phyloP scores from a whole-genome alignment of 2,888 invertebrate genomes.

The Embidobia sp. region DNA sequence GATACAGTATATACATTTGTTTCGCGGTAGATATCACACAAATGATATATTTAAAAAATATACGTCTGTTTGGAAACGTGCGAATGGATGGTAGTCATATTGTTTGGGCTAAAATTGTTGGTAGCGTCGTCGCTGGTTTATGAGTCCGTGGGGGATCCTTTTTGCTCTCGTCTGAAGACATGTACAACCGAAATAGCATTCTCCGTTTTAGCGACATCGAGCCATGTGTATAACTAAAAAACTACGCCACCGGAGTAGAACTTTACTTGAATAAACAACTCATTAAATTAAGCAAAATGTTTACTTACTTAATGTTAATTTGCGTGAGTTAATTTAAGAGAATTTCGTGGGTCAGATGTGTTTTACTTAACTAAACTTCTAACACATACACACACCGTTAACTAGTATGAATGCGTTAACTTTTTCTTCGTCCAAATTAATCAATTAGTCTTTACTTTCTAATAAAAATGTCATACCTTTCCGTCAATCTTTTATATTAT shows the following conservation, averaged over 20 bases:
- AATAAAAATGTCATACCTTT: too few relatives aligned
- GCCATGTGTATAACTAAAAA: constrained; percentile 4
- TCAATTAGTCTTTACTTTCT: constrained; percentile 18
- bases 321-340: constrained; percentile 29
- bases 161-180: constrained; percentile 33
- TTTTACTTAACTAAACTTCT: constrained; percentile 11
- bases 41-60: constrained; percentile 44
- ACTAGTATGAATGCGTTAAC: constrained; percentile 1
- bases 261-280: constrained; percentile 27
- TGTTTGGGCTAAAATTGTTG: constrained; percentile 41
- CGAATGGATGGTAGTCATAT: constrained; percentile 28
- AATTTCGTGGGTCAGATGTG: neutral
- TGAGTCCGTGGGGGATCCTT: constrained; percentile 30
- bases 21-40: constrained; percentile 9
- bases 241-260: constrained; percentile 10
- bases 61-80: constrained; percentile 23
- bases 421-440: neutral
- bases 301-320: constrained; percentile 29
- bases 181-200: constrained; percentile 32
- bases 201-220: constrained; percentile 26
- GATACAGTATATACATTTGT: constrained; percentile 17
- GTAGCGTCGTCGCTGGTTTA: constrained; percentile 34
- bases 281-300: constrained; percentile 33
- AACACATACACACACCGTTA: neutral
- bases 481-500: too few relatives aligned